Conservation (phyloP, 2,888 invertebrate species). For the Calliscelio sp. region DNA sequence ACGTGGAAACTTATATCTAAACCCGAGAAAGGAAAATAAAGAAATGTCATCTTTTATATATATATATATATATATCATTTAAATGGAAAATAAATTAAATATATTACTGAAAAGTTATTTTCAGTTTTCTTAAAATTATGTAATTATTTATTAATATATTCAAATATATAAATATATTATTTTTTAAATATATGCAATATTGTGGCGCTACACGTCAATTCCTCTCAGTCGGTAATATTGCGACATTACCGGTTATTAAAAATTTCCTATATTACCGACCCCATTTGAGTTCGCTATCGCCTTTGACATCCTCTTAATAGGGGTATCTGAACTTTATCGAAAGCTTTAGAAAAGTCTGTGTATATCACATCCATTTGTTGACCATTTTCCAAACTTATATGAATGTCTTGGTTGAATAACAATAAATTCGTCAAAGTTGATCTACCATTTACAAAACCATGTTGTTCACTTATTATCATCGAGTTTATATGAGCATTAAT, state of each 20-base stretch:
- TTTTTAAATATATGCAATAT: not conserved
- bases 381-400: too few relatives aligned
- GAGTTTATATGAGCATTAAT: not conserved
- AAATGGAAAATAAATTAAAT: too few relatives aligned
- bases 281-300: not conserved
- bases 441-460: slow-evolving; percentile 21
- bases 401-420: not conserved
- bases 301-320: not conserved
- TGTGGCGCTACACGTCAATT: not conserved
- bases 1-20: too few relatives aligned
- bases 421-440: slow-evolving; percentile 1
- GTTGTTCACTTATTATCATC: not conserved
- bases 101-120: too few relatives aligned
- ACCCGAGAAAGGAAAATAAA: too few relatives aligned
- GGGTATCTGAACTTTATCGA: slow-evolving; percentile 19
- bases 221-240: not conserved
- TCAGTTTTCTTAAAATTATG: too few relatives aligned
- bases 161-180: too few relatives aligned
- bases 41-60: too few relatives aligned
- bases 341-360: not conserved
- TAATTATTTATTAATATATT: too few relatives aligned
- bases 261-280: not conserved
- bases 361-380: slow-evolving; percentile 11
- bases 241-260: not conserved
- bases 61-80: too few relatives aligned